Base-by-base conservation (phyloP, 2,888 invertebrate species). In the Amphipyra tragopoginis region DNA sequence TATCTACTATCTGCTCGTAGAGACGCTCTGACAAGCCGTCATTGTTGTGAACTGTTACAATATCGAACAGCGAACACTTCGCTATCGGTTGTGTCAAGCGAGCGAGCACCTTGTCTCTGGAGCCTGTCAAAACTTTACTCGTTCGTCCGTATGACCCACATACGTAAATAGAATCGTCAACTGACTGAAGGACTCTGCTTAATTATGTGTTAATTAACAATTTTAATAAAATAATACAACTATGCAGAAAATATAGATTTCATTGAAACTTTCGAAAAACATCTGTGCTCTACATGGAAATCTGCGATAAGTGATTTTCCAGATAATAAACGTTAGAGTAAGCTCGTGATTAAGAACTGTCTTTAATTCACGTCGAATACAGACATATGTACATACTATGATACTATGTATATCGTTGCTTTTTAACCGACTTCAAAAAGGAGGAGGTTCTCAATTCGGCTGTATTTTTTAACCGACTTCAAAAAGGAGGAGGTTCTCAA, bases 81-180 rank as follows among this genome's bases (percentile, higher is more conserved):
- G 21, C 2, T 50, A 42, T 47, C 58, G 45, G 11, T 11, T 14
- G 9, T 15, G 34, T 15, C 13, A 33, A 34, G 60, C 60, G 36
- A 38, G 15, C 8, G 48, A 26, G n/a, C 61, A 51, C 26, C 45
- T 48, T 26, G 11, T 29, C 26, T 34, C 29, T 13, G 15, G 48
- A 36, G 43, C 43, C 48, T 60, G 69, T 11, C 69, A 36, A 44
- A 29, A 21, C 47, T 68, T 14, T 15, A 33, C 47, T 48, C 59
- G 60, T 29, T 48, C 59, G 60, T 29, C 51, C 26, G 39, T 21
- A 15, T 66, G 62, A 53, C 70, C 65, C 53, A 69, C 48, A 66
- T 61, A 49, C 70, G 33, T 44, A 53, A 49, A 66, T 61, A 61
- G 49, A 36, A 10, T 7, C 48, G 34, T 14, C 9, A 0, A 29